Evolutionary conservation across 1,140 invertebrate genomes (phyloP), one percentile per base, ranked within the genome.

Genomic region (Aphelinus certus): DNA sequence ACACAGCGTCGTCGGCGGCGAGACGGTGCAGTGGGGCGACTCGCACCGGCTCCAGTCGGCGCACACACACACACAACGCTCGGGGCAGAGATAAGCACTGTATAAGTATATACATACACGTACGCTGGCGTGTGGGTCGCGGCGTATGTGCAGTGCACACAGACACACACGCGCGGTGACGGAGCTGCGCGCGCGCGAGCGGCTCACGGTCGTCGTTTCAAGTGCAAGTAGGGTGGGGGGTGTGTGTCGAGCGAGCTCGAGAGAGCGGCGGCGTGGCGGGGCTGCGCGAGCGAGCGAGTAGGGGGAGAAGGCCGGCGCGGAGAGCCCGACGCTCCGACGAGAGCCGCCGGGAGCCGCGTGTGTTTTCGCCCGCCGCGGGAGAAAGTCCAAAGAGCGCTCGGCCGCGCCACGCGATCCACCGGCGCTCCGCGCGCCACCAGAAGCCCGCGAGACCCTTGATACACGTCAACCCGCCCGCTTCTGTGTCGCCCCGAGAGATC

Each of bases 381-480:
- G 51, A 63, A 62, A 71, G 43, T 51, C 74, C 74, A 81, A 81
- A 78, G 81, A 79, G 79, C 77, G 76, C 79, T 79, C 76, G 77
- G 77, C 79, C 81, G 79, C 77, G 77, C 79, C 78, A 77, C 69
- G 69, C 75, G 78, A 73, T 64, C 45, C 72, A 74, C 63, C 72
- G 76, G 66, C 56, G 49, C 73, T 77, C 55, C 65, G 61, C 53
- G 65, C 51, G 70, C 26, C 26, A 26, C 26, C 26, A 45, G 56
- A 60, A 4, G 51, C 51, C 9, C 51, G 43, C 49, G 7, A 55
- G 48, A 46, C 10, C 45, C 42, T 26, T 9, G 2, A 43, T 73
- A 10, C 48, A 43, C 9, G 26, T 55, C 43, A 26, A 26, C 26
- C 26, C 26, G 26, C 26, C 26, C 26, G 26, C 26, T 26, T 26